Conservation (phyloP, 64 coral and sea anemone genomes). For the Dendrophyllia cribrosa region DNA sequence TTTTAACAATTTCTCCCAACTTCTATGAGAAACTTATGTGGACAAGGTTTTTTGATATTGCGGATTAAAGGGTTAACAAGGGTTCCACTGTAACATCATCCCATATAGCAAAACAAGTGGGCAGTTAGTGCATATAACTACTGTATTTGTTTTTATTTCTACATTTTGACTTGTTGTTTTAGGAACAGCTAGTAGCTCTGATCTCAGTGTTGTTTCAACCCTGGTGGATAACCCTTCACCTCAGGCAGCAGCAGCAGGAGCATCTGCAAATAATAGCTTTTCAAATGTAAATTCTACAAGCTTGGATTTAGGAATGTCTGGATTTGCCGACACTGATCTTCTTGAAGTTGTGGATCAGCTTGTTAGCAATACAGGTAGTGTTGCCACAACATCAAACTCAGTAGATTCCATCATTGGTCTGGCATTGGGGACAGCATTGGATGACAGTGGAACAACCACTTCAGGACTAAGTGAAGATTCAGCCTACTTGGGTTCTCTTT, state of each 20-base stretch:
- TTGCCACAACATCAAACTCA: conserved; percentile 29
- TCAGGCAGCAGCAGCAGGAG: neutral
- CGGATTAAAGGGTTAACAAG: no score
- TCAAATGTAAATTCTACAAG: neutral
- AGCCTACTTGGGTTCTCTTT: conserved; percentile 11
- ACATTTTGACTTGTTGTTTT: neutral
- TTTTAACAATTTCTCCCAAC: no score
- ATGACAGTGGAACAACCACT: neutral
- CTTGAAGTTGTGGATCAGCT: conserved; percentile 43
- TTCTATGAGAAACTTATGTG: no score
- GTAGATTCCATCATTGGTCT: conserved; percentile 50
- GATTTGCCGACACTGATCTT: conserved; percentile 22
- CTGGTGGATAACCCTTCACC: neutral
- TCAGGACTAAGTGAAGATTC: conserved; percentile 21
- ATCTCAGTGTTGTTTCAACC: neutral
- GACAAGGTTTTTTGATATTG: no score
- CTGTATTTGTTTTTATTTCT: no score
- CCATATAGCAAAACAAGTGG: no score
- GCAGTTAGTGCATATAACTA: no score
- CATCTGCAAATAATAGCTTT: neutral
- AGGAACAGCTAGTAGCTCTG: neutral
- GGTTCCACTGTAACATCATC: no score
- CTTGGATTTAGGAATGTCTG: conserved; percentile 6
- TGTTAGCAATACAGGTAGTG: neutral
- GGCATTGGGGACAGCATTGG: conserved; percentile 24